Evolutionary conservation across 2,113 vertebrate species (phyloP).

Genomic region (Boulengeromyrus knoepffleri): DNA sequence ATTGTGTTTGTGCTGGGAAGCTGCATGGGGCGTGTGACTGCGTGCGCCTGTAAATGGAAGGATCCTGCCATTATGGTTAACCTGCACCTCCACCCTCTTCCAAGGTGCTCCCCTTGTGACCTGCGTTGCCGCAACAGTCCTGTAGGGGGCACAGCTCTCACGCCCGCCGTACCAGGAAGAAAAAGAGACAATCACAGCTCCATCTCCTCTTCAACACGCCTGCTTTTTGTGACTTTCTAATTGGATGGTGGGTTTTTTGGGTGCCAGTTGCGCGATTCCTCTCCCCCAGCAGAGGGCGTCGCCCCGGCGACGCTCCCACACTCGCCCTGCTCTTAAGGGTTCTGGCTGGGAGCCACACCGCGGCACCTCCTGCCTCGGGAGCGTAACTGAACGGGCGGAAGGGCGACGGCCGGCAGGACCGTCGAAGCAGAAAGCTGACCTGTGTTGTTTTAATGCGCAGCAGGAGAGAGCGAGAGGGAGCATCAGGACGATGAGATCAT

Average conservation of each 20-base stretch:
- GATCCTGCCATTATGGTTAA: background rate
- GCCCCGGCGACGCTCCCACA: background rate
- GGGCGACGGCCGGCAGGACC: background rate
- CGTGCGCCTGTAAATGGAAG: slow-evolving; percentile 14
- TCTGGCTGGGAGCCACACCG: background rate
- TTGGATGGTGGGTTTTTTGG: background rate
- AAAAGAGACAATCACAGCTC: background rate
- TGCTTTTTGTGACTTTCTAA: background rate
- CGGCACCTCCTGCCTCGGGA: background rate
- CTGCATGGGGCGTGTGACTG: slow-evolving; percentile 14
- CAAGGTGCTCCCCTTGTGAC: background rate
- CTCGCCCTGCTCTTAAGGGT: background rate
- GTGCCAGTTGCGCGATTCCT: background rate
- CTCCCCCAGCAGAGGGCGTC: background rate
- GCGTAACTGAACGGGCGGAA: background rate
- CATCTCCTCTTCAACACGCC: background rate
- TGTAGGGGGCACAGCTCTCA: background rate
- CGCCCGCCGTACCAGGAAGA: background rate
- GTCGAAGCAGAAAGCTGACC: slow-evolving; percentile 14
- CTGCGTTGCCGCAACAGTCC: background rate
- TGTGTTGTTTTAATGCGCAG: background rate
- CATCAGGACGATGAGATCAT: background rate
- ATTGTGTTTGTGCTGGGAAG: slow-evolving; percentile 7
- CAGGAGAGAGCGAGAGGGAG: background rate
- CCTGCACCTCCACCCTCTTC: background rate